Base-by-base conservation (phyloP, 2,113 vertebrate species). In the Nasalis larvatus region DNA sequence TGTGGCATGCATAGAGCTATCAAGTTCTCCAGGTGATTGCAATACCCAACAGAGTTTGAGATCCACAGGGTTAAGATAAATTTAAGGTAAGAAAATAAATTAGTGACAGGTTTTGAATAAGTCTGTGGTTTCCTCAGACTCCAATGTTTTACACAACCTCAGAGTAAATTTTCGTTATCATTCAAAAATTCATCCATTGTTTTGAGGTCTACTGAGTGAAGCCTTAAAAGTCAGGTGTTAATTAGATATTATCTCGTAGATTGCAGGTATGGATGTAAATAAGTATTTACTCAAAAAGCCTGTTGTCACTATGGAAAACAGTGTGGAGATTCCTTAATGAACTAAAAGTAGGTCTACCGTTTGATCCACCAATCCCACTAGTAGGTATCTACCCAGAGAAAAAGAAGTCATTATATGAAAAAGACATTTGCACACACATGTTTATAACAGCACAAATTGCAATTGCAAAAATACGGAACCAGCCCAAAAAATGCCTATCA, bases 41-140 rank as follows among this genome's bases (percentile, higher is more conserved):
- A 32, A 74, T 37, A 83, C 1, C 40, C 14, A 71, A 10, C 0
- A 52, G 86, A 74, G 25, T 68, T 17, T 83, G 85, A 91, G 66
- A 94, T n/a, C 27, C 68, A 86, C 40, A 58, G n/a, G 27, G 58
- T n/a, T 71, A 87, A 96, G 78, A 71, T 54, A 89, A 63, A 68
- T 85, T 73, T 69, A 63, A 97, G 80, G 27, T 35, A 78, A 58
- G 58, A 82, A 94, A 94, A 93, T 14, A 83, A 89, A 68, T 47
- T 56, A 66, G 77, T 60, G 69, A 30, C 25, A 88, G 63, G 35
- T 86, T 82, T 91, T 27, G 56, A 35, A 68, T 82, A 87, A 78
- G 25, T 2, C 3, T 42, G 2, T 30, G 35, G 3, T 87, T 27
- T 89, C n/a, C 30, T 86, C 17, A 90, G 56, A 27, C 8, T 54